These are phyloP conservation scores for Epicampocera succincta DNA, from an alignment of 2,888 invertebrate species.

Conservation along the genomic window DNA sequence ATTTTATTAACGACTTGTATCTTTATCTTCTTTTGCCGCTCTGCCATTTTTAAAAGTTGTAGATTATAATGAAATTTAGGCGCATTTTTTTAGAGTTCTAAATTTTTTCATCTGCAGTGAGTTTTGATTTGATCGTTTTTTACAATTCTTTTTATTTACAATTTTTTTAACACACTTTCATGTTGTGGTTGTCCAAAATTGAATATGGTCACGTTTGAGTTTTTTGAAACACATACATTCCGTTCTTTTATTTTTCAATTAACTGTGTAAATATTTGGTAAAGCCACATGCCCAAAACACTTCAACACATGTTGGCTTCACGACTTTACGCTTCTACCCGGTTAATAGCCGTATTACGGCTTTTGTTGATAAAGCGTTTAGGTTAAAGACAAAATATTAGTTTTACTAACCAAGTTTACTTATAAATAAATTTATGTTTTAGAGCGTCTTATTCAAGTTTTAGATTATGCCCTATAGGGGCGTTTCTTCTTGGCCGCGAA, in stretches of 20 bases:
- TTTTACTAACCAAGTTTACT: too few species aligned
- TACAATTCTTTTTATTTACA: background rate
- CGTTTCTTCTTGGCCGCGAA: too few species aligned
- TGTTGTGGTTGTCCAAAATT: background rate
- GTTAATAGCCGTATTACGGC: background rate
- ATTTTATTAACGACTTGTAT: too few species aligned
- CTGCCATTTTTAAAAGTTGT: too few species aligned
- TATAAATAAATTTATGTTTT: too few species aligned
- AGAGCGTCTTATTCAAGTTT: too few species aligned
- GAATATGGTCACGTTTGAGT: background rate
- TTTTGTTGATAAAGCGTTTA: constrained; percentile 7
- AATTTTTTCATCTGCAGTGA: background rate
- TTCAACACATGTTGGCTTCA: background rate
- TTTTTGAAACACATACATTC: background rate
- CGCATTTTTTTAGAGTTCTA: background rate
- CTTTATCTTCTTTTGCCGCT: too few species aligned
- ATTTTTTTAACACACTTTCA: constrained; percentile 19
- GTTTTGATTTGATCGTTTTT: background rate
- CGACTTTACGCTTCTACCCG: background rate
- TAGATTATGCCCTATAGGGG: too few species aligned
- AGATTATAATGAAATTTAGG: too few species aligned
- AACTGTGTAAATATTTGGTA: constrained; percentile 16
- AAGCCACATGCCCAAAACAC: background rate
- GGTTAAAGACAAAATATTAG: background rate
- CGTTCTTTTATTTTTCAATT: background rate